Base-by-base conservation (phyloP, 64 coral and sea anemone genomes). In the Actinia equina region DNA sequence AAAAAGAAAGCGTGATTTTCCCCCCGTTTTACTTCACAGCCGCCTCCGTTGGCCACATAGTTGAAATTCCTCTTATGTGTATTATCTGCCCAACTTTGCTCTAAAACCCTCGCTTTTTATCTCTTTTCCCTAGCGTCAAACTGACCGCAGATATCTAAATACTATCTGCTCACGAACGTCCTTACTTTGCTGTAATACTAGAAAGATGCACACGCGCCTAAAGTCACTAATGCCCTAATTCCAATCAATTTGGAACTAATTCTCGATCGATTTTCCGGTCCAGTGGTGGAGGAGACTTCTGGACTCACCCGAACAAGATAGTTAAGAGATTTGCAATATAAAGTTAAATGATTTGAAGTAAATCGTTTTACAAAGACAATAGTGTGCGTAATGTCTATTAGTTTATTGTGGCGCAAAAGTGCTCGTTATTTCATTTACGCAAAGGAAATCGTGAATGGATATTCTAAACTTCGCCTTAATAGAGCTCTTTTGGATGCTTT, bases 361-460 rank as follows among this genome's bases (percentile, higher is more conserved):
- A 74, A 74, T 81, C 42, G 22, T 51, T 81, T 81, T 12, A 52
- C 45, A 17, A 37, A 81, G 49, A 81, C 78, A 81, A 81, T 43
- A 27, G 44, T 3, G 9, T 79, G 2, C 11, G 26, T 6, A 20
- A 22, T 49, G 17, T 22, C 15, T 52, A 81, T 81, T 81, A 81
- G 78, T 81, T 74, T 49, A 81, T 81, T 81, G 44, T 52, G 77
- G 20, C 5, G 7, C 43, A 81, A 79, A 25, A 41, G 27, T n/a
- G 23, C 22, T 30, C 69, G 26, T 81, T 81, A 81, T 81, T 81
- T 37, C 78, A 81, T 81, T 81, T 65, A 81, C n/a, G 27, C 78
- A 20, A 22, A 81, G 78, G 78, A 81, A 81, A 81, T 81, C 3
- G 49, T 43, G 18, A 81, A 81, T 52, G 14, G 78, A 81, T 81